phyloP scores from a whole-genome alignment of 23 tunicate genomes.

The Corella eumyota region DNA sequence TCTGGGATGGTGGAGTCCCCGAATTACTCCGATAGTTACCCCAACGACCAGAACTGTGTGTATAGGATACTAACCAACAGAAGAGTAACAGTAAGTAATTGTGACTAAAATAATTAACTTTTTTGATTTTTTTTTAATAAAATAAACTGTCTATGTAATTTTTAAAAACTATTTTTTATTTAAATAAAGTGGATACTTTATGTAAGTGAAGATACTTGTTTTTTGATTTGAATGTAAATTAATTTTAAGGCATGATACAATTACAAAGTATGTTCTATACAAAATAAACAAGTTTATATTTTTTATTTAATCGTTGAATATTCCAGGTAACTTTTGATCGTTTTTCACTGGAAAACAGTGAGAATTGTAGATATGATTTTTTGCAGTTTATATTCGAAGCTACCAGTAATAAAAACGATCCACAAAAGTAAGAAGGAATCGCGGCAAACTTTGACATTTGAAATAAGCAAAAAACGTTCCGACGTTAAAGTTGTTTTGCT shows the following conservation, averaged over 20 bases:
- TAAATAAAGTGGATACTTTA: too few species aligned
- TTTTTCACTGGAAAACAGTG: conserved; percentile 45
- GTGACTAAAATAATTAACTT: neutral
- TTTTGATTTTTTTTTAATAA: neutral
- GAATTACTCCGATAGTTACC: conserved; percentile 33
- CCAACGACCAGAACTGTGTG: conserved; percentile 34
- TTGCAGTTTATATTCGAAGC: conserved; percentile 71
- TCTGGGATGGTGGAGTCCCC: conserved; percentile 29
- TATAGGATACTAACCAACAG: conserved; percentile 49
- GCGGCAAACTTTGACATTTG: too few species aligned
- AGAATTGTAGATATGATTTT: conserved; percentile 58
- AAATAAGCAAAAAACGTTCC: too few species aligned
- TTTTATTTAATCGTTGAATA: too few species aligned
- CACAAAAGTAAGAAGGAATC: conserved; percentile 53
- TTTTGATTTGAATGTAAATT: too few species aligned
- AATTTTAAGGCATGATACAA: too few species aligned
- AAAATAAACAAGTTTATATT: too few species aligned
- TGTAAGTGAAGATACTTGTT: too few species aligned
- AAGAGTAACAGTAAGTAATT: conserved; percentile 27
- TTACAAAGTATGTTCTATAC: too few species aligned
- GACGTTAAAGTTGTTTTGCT: too few species aligned
- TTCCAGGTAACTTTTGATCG: conserved; percentile 39
- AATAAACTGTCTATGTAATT: neutral
- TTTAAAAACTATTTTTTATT: neutral
- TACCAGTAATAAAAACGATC: conserved; percentile 7